phyloP scores from a whole-genome alignment of 2,113 vertebrate species.

The Pipa parva region DNA sequence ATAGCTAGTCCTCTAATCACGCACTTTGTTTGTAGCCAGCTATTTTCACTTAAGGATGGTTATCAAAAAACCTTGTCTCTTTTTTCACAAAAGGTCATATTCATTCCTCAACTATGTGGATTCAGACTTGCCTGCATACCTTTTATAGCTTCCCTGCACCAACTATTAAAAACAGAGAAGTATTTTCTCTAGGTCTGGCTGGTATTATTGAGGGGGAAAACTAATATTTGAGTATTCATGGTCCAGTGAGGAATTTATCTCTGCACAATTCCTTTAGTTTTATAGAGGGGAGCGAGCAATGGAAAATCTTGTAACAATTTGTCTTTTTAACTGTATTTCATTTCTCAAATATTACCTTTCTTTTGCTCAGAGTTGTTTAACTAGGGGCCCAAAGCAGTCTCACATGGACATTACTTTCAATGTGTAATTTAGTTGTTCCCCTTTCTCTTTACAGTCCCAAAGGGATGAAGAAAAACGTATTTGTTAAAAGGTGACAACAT shows the following conservation, averaged over 20 bases:
- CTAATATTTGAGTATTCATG: constrained; percentile 70
- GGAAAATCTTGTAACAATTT: background rate
- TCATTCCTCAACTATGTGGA: constrained; percentile 59
- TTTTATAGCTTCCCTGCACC: constrained; percentile 73
- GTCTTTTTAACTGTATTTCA: background rate
- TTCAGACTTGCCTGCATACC: constrained; percentile 55
- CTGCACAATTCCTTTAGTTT: constrained; percentile 47
- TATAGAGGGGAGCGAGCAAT: constrained; percentile 15
- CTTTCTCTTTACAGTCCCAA: too few relatives aligned
- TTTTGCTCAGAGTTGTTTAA: background rate
- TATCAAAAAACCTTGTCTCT: constrained; percentile 37
- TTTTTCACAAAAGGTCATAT: constrained; percentile 63
- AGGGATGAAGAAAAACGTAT: too few relatives aligned
- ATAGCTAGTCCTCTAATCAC: background rate
- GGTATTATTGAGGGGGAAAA: constrained; percentile 59
- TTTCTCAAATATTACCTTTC: background rate
- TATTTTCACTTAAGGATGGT: constrained; percentile 48
- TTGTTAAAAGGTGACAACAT: too few relatives aligned
- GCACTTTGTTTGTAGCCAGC: background rate
- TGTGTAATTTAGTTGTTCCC: too few relatives aligned
- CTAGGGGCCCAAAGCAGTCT: background rate
- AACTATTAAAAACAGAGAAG: constrained; percentile 63
- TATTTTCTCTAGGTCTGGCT: constrained; percentile 58
- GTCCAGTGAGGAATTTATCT: constrained; percentile 57
- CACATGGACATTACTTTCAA: too few relatives aligned